These are phyloP conservation scores for Lepidochrysops patricia DNA, from an alignment of 2,888 invertebrate species.

Conservation along the genomic window DNA sequence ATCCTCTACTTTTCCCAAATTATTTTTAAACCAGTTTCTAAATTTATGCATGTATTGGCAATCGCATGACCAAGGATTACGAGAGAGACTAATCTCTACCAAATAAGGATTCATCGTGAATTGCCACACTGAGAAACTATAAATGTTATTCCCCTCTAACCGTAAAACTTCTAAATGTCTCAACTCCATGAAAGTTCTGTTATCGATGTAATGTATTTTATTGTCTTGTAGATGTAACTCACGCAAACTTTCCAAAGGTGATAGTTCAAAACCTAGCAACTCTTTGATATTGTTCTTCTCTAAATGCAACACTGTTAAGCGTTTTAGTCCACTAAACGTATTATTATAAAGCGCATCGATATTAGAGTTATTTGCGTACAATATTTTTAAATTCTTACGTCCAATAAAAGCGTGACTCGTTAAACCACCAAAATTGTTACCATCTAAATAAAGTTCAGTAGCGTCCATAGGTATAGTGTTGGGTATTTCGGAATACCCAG, in stretches of 20 bases:
- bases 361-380: slow-evolving; percentile 92
- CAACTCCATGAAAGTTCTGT: slow-evolving; percentile 87
- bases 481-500: slow-evolving; percentile 87
- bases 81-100: slow-evolving; percentile 87
- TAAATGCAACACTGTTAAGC: slow-evolving; percentile 86
- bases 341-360: slow-evolving; percentile 90
- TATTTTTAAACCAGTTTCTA: slow-evolving; percentile 85
- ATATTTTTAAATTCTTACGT: slow-evolving; percentile 88
- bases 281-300: slow-evolving; percentile 89
- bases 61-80: slow-evolving; percentile 94
- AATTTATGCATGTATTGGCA: slow-evolving; percentile 88
- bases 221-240: slow-evolving; percentile 93
- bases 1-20: slow-evolving; percentile 87
- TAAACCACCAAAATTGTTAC: slow-evolving; percentile 90
- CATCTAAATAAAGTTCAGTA: slow-evolving; percentile 94
- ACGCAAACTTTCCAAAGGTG: slow-evolving; percentile 85
- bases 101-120: slow-evolving; percentile 88
- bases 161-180: slow-evolving; percentile 88
- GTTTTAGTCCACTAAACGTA: slow-evolving; percentile 90
- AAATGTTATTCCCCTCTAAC: slow-evolving; percentile 88
- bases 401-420: slow-evolving; percentile 93
- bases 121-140: slow-evolving; percentile 90
- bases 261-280: slow-evolving; percentile 87
- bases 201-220: slow-evolving; percentile 86
- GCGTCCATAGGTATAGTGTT: slow-evolving; percentile 95